Base-by-base conservation (phyloP, 2,888 invertebrate genomes). In the Callyntrura guangdongensis region DNA sequence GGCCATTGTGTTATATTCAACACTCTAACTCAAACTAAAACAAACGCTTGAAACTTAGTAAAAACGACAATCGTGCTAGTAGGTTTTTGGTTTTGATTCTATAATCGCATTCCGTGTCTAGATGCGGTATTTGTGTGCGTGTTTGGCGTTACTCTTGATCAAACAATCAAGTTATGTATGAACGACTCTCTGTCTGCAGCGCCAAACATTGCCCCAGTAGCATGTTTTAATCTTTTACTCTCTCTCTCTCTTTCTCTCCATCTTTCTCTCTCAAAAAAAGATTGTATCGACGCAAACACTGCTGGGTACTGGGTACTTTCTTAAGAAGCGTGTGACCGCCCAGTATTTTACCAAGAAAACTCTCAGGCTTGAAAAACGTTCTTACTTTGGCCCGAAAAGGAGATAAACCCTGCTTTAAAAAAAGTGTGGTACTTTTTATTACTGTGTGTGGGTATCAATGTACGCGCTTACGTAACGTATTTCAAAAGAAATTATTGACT, bases 261-360 rank as follows among this genome's bases (percentile, higher is more conserved):
- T 6, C 3, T 36, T 36, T 36, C 6, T 36, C 36, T 36, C 36
- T 56, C 56, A 5, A 17, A 56, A 56, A 56, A 56, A 17, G 17
- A 56, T n/a, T 17, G 17, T n/a, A 14, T 56, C 17, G 14, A 56
- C 56, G 56, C 17, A 14, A 56, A 17, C 14, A 56, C 36, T 36
- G 36, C 36, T 14, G 56, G 14, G 56, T 56, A n/a, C 56, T 14
- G 17, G n/a, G 64, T 11, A 64, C n/a, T 9, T 14, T 22, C 64
- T 64, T 22, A 64, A 64, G 64, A 64, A 17, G 64, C 64, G 64
- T 64, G 64, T 64, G 64, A 64, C 64, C 64, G 22, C 22, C 22
- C n/a, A 53, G 53, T 64, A 12, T 20, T 17, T 64, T 22, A 11
- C 64, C 17, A 11, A 22, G 64, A 64, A 20, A 11, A 9, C 17